phyloP scores from a whole-genome alignment of 2,113 vertebrate genomes.

The Camelus dromedarius region DNA sequence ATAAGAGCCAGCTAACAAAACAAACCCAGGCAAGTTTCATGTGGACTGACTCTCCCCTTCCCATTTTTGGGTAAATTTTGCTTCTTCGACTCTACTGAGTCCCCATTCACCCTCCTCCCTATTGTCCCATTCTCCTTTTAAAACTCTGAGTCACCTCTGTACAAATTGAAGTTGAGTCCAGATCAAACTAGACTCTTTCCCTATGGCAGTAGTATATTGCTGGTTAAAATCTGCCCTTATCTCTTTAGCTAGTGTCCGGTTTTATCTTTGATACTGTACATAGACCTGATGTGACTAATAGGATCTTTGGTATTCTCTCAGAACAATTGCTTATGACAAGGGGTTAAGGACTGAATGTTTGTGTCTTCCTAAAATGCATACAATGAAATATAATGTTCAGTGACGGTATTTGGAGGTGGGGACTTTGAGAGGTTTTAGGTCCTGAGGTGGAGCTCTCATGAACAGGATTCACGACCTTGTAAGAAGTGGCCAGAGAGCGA shows the following conservation, averaged over 20 bases:
- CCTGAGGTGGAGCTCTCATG: accelerated
- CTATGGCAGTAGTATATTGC: too few relatives aligned
- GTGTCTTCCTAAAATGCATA: background rate
- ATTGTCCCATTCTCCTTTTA: background rate
- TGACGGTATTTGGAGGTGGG: background rate
- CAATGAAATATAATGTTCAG: background rate
- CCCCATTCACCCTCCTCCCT: accelerated
- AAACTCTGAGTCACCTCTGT: background rate
- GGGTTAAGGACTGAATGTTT: background rate
- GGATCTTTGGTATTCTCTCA: background rate
- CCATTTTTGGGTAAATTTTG: background rate
- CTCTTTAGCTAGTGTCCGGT: background rate
- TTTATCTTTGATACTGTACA: background rate
- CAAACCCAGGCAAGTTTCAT: background rate
- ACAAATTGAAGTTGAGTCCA: background rate
- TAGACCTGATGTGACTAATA: background rate
- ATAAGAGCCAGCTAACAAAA: background rate
- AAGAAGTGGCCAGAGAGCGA: background rate
- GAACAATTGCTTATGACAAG: background rate
- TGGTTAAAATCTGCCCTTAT: background rate
- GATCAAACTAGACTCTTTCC: background rate
- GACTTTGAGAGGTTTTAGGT: background rate
- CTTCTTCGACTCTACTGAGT: background rate
- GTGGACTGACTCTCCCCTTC: background rate
- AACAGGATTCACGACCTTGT: too few relatives aligned